Evolutionary conservation across 2,888 invertebrate species (phyloP), one percentile per base, ranked within the genome.

Genomic region (Stictocephala bisonia): DNA sequence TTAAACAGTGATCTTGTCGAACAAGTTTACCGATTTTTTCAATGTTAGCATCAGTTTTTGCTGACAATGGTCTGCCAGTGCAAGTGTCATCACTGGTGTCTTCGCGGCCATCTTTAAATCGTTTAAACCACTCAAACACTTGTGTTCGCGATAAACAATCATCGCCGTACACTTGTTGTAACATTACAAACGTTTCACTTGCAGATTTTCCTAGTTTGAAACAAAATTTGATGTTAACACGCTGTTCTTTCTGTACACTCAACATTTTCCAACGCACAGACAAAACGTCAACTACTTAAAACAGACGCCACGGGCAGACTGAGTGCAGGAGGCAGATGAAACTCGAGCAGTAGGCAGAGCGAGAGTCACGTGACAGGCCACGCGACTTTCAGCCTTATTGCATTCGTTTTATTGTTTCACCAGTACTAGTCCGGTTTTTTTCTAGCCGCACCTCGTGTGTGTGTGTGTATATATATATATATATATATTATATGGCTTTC

Each of bases 111-210:
- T 66, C 67, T 27, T 44, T 29, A 41, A 75, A 74, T 31, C 26
- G 29, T 50, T 67, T 71, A 71, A 74, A 71, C 73, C 74, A 77
- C 50, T 68, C 58, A 20, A 74, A 72, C 24, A 76, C 70, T 58
- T 66, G 74, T 13, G 68, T 50, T 48, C 51, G 50, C n/a, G 64
- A 71, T 71, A 75, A 26, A 67, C 41, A 41, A 68, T 71, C 64
- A 72, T 73, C 74, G 26, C 77, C 71, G 66, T 67, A 78, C 56
- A 66, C 73, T 53, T 69, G 58, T 53, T 27, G 71, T 68, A 76
- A 53, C 69, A 71, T 53, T 24, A n/a, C 29, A 44, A 72, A 66
- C 51, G 48, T 75, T 75, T 75, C 71, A 11, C 44, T 66, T 13
- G 51, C 56, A 35, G 74, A 64, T 67, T 77, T 75, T 40, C 60